phyloP scores from a whole-genome alignment of 2,888 invertebrate species.

The Philereme transversata region DNA sequence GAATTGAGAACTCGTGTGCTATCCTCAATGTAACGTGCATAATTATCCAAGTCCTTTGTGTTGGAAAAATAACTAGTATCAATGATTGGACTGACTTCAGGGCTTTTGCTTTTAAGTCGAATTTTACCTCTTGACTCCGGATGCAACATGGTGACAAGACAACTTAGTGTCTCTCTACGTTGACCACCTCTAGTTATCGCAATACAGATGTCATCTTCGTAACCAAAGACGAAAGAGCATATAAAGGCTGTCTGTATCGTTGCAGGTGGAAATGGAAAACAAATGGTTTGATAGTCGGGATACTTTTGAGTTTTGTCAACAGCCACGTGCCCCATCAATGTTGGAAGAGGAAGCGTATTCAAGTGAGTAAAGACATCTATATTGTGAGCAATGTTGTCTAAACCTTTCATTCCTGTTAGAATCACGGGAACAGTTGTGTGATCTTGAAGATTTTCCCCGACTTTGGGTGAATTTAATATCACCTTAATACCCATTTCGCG shows the following conservation, averaged over 20 bases:
- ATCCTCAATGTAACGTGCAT: constrained; percentile 15
- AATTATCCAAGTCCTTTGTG: constrained; percentile 19
- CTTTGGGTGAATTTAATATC: background rate
- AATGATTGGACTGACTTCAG: constrained; percentile 68
- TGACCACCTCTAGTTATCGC: background rate
- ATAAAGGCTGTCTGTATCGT: constrained; percentile 11
- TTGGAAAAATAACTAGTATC: constrained; percentile 13
- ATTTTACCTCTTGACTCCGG: constrained; percentile 26
- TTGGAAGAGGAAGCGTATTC: constrained; percentile 16
- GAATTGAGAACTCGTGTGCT: constrained; percentile 15
- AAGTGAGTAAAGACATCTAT: constrained; percentile 36
- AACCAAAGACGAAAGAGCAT: constrained; percentile 13
- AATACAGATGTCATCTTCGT: constrained; percentile 3
- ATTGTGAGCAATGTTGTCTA: constrained; percentile 41
- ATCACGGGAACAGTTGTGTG: background rate
- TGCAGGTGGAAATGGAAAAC: constrained; percentile 15
- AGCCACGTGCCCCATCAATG: constrained; percentile 32
- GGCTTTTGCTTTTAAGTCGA: constrained; percentile 78
- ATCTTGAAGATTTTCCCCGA: background rate
- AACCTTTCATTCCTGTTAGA: background rate
- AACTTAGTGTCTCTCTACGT: constrained; percentile 2
- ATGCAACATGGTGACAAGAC: constrained; percentile 10
- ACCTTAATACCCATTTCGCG: background rate
- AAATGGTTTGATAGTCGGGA: constrained; percentile 48
- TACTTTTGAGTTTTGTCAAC: constrained; percentile 39